Percentiles rank a stretch among this genome's conserved stretches.
These are phyloP conservation scores for Drosophila conformis DNA, from an alignment of 2,888 invertebrate genomes.

Conservation along the genomic window DNA sequence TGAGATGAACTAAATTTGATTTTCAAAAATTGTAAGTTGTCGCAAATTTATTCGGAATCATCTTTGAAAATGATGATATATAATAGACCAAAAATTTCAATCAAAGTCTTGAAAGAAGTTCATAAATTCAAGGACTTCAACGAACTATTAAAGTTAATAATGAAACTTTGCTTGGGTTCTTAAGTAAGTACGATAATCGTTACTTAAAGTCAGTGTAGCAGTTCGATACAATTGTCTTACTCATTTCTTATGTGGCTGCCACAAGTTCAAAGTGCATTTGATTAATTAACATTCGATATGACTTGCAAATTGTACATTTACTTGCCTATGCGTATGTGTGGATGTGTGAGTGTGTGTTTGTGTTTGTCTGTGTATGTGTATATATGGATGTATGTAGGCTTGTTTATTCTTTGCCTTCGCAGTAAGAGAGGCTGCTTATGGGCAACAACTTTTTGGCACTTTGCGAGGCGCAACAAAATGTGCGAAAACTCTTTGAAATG, in stretches of 20 bases:
- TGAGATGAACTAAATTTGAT: background rate
- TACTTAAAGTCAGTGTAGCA: background rate
- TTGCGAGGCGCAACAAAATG: conserved; percentile 32
- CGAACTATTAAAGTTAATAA: background rate
- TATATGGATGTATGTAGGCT: conserved; percentile 6
- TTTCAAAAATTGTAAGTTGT: background rate
- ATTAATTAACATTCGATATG: background rate
- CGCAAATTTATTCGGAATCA: background rate
- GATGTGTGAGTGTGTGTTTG: no score
- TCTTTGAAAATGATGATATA: background rate
- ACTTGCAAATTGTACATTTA: background rate
- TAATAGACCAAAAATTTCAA: background rate
- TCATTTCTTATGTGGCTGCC: background rate
- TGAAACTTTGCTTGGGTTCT: background rate
- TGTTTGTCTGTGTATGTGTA: background rate
- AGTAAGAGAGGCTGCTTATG: conserved; percentile 20
- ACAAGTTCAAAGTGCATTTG: background rate
- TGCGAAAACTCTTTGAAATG: conserved; percentile 51
- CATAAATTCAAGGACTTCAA: background rate
- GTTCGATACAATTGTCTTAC: background rate
- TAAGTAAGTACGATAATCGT: background rate
- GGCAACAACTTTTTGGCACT: conserved; percentile 34
- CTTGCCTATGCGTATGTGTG: background rate
- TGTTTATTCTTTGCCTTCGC: conserved; percentile 38
- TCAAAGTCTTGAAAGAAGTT: background rate